Base-by-base conservation (phyloP, 53 echinoderm and acorn worm genomes). In the Zoroaster sp. region DNA sequence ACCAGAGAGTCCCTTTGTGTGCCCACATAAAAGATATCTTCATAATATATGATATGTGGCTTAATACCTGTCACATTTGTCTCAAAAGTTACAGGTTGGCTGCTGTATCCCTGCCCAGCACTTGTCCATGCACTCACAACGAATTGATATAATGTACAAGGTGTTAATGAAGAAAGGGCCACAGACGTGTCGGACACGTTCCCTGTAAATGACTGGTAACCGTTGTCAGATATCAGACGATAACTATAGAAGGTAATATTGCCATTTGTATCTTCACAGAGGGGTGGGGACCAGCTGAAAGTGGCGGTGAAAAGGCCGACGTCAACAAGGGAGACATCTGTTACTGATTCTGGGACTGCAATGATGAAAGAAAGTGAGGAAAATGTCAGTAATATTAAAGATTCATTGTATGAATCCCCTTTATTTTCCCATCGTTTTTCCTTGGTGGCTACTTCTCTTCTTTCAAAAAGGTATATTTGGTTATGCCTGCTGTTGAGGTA, bases 131-230 rank as follows among this genome's bases (percentile, higher is more conserved):
- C 90, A 17, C 1, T 0, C 32, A 89, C 65, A 54, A 3, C 12
- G 65, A 89, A 81, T 4, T 36, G 14, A 42, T 89, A 82, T 1
- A 9, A 5, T 21, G 81, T 38, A 33, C 90, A 89, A 20, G 82
- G 80, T 7, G 0, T 36, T 7, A 85, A 59, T 10, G 30, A 28
- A 1, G 13, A 23, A 1, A 70, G 4, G 18, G 69, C 44, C 28
- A 85, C 72, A 14, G 43, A 10, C 15, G 9, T 5, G 3, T 52
- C 2, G 21, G 51, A 21, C 52, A 34, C 47, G 54, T 78, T 40
- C 15, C 35, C 40, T 0, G 33, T 30, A 34, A 51, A 2, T 35
- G 5, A 1, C 7, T 32, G n/a, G 18, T 7, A 20, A 55, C 8
- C 7, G 45, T 59, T 11, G 28, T 11, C 1, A 28, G 11, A 9